Conservation (phyloP, 2,113 vertebrate genomes). For the Psittacula cyanocephala region DNA sequence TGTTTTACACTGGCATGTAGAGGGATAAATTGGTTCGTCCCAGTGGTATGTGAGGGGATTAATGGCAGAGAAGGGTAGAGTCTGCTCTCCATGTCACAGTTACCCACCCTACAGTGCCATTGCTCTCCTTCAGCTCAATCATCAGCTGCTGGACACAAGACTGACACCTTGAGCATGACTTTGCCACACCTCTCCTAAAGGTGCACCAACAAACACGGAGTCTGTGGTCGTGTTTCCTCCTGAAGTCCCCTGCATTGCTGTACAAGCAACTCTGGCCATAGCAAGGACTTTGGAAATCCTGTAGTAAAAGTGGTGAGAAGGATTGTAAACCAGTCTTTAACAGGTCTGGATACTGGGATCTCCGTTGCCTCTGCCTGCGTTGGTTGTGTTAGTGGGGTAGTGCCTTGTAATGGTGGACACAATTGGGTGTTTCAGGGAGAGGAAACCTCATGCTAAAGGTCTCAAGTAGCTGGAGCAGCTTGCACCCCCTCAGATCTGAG, state of each 20-base stretch:
- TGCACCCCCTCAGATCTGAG: background rate
- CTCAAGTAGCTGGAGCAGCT: background rate
- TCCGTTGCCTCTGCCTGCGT: background rate
- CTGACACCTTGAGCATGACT: fast-evolving
- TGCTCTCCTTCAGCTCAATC: background rate
- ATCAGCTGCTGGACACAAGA: background rate
- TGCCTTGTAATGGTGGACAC: background rate
- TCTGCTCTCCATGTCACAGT: background rate
- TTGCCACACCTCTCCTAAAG: background rate
- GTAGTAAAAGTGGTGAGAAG: background rate
- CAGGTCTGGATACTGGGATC: background rate
- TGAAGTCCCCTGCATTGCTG: background rate
- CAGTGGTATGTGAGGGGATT: background rate
- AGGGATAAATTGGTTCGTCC: background rate
- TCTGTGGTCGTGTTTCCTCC: background rate
- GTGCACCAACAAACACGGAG: background rate
- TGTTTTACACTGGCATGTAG: background rate
- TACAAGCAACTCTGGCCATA: background rate
- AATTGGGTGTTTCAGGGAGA: background rate
- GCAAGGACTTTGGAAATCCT: background rate
- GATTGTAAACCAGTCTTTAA: background rate
- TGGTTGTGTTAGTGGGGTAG: background rate
- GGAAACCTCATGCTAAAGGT: background rate
- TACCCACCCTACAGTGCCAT: background rate
- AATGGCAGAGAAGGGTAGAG: background rate